Evolutionary conservation across 2,888 invertebrate genomes (phyloP), one percentile per base, ranked within the genome.

Genomic region (Diaprepes abbreviatus): DNA sequence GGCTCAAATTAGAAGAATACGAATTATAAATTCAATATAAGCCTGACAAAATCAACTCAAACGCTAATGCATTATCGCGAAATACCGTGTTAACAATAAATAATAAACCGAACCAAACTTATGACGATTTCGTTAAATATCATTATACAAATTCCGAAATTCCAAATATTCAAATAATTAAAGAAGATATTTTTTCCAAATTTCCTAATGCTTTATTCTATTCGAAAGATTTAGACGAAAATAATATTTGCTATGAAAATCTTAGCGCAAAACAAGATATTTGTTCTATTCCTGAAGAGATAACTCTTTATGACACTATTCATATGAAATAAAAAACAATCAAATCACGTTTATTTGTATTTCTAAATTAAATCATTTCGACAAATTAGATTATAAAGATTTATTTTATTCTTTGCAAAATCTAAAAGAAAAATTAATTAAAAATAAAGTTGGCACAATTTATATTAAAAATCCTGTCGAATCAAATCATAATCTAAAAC

Each of bases 11-110:
- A 19, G 72, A 76, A 65, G 80, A 81, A 74, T 81, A 77, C 57
- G 69, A 80, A 24, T 81, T 76, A 57, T 70, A 76, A 66, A 77
- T 81, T n/a, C 72, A 72, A 77, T 72, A 79, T 55, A 78, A 78
- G 64, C 71, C 72, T 21, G 77, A 78, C 12, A 74, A 63, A 60
- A 16, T 67, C 10, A 79, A 79, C 48, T 28, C 63, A 9, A 75
- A 74, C 57, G 79, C 75, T 6, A 75, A 79, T 43, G 74, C 76
- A n/a, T 43, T 76, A 7, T 66, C 66, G 7, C 54, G 74, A 14
- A 73, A 57, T 24, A 14, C 38, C 52, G 28, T 62, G 1, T 10
- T 21, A 14, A 40, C 64, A 10, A 24, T 64, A 4, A 28, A 58
- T 16, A 9, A 28, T 40, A 14, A 40, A 43, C 17, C 43, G 9